Conservation (phyloP, 2,113 vertebrate genomes). For the Nothoprocta perdicaria region DNA sequence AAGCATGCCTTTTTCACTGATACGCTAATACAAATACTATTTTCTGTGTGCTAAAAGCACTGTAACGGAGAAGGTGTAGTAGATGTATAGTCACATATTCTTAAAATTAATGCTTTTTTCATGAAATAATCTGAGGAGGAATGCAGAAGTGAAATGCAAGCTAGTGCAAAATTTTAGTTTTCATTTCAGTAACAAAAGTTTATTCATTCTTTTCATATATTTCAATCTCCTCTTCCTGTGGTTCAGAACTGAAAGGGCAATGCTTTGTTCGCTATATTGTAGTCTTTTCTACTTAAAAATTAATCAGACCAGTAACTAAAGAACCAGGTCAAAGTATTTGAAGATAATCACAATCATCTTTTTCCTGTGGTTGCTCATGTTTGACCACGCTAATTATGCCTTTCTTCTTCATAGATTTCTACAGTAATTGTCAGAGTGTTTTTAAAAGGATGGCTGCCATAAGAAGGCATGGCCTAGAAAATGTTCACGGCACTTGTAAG, state of each 20-base stretch:
- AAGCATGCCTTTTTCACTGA: background rate
- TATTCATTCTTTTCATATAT: background rate
- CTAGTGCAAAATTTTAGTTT: background rate
- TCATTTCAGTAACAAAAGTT: background rate
- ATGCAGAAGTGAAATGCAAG: background rate
- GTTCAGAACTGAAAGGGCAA: background rate
- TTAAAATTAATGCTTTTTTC: background rate
- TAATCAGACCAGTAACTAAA: background rate
- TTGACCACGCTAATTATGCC: constrained; percentile 15
- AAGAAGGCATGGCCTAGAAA: background rate
- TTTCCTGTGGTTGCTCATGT: background rate
- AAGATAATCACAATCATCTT: background rate
- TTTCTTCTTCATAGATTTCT: background rate
- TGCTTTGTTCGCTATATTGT: background rate
- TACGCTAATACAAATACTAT: background rate
- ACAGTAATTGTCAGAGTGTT: background rate
- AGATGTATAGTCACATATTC: background rate
- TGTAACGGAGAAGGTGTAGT: background rate
- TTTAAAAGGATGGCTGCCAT: background rate
- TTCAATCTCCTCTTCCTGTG: background rate
- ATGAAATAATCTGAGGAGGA: background rate
- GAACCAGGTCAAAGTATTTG: background rate
- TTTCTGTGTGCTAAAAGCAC: background rate
- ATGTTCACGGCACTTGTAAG: background rate
- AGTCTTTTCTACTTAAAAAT: background rate